phyloP scores from a whole-genome alignment of 1,140 invertebrate genomes.

The Triops longicaudatus region DNA sequence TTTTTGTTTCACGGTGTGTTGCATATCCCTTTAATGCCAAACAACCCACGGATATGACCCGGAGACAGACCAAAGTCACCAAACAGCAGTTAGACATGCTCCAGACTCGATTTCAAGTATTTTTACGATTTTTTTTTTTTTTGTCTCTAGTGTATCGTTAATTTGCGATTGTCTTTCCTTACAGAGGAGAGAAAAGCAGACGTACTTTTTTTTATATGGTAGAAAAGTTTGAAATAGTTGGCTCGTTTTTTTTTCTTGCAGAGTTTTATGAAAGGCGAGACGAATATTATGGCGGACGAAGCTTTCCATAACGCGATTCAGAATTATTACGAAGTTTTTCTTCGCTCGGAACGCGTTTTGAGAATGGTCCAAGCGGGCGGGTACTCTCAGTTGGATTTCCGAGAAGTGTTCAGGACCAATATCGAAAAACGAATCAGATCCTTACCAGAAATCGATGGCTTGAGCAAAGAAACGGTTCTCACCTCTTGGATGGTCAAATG shows the following conservation, averaged over 20 bases:
- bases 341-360: slow-evolving; percentile 88
- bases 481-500: slow-evolving; percentile 99
- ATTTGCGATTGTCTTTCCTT: neutral
- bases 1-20: slow-evolving; percentile 95
- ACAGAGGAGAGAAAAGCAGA: neutral
- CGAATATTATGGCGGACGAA: slow-evolving; percentile 96
- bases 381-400: slow-evolving; percentile 95
- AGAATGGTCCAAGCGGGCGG: slow-evolving; percentile 95
- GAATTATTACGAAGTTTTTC: slow-evolving; percentile 93
- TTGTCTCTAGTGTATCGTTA: slow-evolving; percentile 30
- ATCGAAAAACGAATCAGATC: slow-evolving; percentile 94
- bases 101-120: slow-evolving; percentile 84
- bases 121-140: slow-evolving; percentile 24
- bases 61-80: slow-evolving; percentile 84
- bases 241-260: slow-evolving; percentile 41
- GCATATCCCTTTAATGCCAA: slow-evolving; percentile 99
- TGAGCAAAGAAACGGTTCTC: slow-evolving; percentile 97
- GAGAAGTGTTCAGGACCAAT: slow-evolving; percentile 96
- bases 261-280: slow-evolving; percentile 88
- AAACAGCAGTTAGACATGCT: slow-evolving; percentile 93
- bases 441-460: slow-evolving; percentile 95
- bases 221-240: neutral
- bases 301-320: slow-evolving; percentile 98
- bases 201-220: slow-evolving; percentile 4
- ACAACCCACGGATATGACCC: slow-evolving; percentile 95